Conservation (phyloP, 2,888 invertebrate genomes). For the Lacanobia wlatinum region DNA sequence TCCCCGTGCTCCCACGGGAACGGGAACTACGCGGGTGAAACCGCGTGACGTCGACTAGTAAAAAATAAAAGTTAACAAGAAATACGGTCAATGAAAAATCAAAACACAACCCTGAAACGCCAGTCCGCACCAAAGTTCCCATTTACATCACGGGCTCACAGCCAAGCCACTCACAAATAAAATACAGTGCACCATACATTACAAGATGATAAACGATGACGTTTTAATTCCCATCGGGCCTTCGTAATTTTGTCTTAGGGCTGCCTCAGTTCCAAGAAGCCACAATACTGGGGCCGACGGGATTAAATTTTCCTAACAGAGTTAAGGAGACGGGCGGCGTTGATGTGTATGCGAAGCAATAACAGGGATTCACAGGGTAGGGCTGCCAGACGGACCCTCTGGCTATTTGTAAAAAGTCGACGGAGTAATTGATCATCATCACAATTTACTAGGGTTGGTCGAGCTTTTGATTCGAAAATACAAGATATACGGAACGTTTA, state of each 20-base stretch:
- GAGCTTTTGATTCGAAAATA: constrained; percentile 3
- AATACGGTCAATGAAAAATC: not conserved
- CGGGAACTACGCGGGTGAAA: no score
- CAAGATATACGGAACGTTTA: not conserved
- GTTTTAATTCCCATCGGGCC: constrained; percentile 69
- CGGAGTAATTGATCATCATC: constrained; percentile 50
- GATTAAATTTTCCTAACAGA: constrained; percentile 84
- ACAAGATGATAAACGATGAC: constrained; percentile 69
- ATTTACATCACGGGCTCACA: not conserved
- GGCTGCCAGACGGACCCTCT: constrained; percentile 35
- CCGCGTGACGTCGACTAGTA: no score
- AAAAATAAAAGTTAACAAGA: not conserved
- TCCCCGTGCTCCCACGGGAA: no score
- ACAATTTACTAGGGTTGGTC: constrained; percentile 23
- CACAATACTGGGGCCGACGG: constrained; percentile 74
- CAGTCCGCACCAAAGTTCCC: not conserved
- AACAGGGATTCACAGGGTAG: constrained; percentile 44
- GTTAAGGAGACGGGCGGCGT: constrained; percentile 74
- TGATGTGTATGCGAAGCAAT: constrained; percentile 60
- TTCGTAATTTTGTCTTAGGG: constrained; percentile 43
- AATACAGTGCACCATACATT: constrained; percentile 44
- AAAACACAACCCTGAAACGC: not conserved
- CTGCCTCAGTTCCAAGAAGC: constrained; percentile 65
- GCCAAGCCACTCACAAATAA: constrained; percentile 30
- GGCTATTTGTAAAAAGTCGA: constrained; percentile 43